Base-by-base conservation (phyloP, 1,140 invertebrate species). In the Drosophila santomea region DNA sequence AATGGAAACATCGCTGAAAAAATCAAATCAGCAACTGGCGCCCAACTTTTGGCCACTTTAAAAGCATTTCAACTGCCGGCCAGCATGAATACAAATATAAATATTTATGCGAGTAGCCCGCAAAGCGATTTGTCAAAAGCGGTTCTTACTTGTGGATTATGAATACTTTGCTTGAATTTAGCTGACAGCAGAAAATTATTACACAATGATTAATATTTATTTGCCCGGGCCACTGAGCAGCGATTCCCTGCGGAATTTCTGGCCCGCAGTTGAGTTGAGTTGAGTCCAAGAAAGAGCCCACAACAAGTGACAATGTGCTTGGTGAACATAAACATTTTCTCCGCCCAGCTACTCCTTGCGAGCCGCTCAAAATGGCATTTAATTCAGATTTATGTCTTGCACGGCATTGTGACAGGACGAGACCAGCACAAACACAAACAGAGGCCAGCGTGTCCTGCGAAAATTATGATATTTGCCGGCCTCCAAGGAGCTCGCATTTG, bases 171-270 rank as follows among this genome's bases (percentile, higher is more conserved):
- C 89, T 85, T 91, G 84, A 91, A 91, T 91, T 91, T 89, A 84
- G 89, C 89, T 82, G 89, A 91, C 89, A 91, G 89, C 89, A 89
- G 80, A 91, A 91, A 91, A 91, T 91, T 91, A 90, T 90, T 90
- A 85, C 79, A 72, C 78, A 89, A 91, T 91, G 89, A 91, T 91
- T 91, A 91, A 91, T 91, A 91, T 91, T 89, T 91, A 89, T 91
- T 91, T 84, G 80, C 74, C 54, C 71, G 71, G 73, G 67, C 81
- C 63, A 81, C 61, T 74, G 62, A 59, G 48, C 74, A 81, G 79
- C 71, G 35, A 25, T 20, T 68, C 39, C 51, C 56, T 25, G 38
- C 17, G 64, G 56, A 52, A 35, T 35, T 58, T 32, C 28, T 17
- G 25, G 50, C 1, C 43, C 17, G 17, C 7, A 45, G 43, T 20